phyloP scores from a whole-genome alignment of 2,797 vertebrate genomes.

The Enteromius fasciolatus region DNA sequence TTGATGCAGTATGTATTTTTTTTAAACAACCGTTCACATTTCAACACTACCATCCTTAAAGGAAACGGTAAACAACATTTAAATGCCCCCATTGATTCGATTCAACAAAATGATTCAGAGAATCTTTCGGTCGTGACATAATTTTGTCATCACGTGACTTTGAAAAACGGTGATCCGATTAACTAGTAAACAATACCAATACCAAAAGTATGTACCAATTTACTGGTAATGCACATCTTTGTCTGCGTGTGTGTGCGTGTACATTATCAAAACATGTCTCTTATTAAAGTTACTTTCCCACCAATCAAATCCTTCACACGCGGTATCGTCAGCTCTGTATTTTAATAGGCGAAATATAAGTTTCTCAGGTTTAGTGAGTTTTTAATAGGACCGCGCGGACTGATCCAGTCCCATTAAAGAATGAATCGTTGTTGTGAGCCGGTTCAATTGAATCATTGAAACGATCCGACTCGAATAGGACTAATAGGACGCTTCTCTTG shows the following conservation, averaged over 20 bases:
- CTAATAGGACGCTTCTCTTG: neutral
- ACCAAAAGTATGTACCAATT: too few relatives aligned
- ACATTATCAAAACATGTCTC: neutral
- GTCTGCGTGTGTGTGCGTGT: neutral
- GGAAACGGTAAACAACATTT: slow-evolving; percentile 13
- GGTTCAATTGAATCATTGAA: neutral
- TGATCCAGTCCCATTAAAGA: neutral
- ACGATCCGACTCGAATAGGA: neutral
- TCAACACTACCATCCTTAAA: neutral
- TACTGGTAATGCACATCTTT: neutral
- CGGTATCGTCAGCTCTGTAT: neutral
- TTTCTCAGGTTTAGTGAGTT: neutral
- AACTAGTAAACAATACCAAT: neutral
- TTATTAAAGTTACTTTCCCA: neutral
- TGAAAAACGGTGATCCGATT: neutral
- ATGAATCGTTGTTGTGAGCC: neutral
- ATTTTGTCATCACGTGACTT: slow-evolving; percentile 1
- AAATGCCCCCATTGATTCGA: neutral
- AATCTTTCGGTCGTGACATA: slow-evolving; percentile 3
- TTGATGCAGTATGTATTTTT: neutral
- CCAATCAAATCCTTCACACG: neutral
- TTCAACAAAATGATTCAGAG: neutral
- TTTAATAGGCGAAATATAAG: neutral
- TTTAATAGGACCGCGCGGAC: neutral
- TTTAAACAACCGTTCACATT: neutral